A percentile compares a stretch with the other conserved stretches of the same genome.
These are phyloP conservation scores for Chaetophractus vellerosus DNA, from an alignment of 2,797 vertebrate genomes.

Conservation along the genomic window DNA sequence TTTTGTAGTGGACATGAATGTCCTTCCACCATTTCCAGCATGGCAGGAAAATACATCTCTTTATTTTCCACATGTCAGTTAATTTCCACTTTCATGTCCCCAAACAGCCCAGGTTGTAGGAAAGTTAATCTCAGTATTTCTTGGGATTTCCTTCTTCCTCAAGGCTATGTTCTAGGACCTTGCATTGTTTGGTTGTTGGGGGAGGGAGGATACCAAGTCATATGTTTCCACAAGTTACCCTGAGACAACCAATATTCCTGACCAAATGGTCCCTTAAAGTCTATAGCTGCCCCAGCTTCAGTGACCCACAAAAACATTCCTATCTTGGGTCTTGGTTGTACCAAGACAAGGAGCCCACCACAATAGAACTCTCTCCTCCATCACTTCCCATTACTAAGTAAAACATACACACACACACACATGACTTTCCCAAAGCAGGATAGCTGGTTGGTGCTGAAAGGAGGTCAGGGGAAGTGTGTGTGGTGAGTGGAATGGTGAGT, in stretches of 20 bases:
- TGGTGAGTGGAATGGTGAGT: not conserved
- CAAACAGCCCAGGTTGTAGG: not conserved
- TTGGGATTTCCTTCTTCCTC: not conserved
- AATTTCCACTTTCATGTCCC: not conserved
- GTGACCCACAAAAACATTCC: not conserved
- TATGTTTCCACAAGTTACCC: not conserved
- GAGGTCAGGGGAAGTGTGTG: not conserved
- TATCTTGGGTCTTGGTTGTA: not conserved
- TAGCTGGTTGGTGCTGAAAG: not conserved
- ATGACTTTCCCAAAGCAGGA: not conserved
- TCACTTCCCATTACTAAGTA: not conserved
- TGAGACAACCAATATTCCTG: not conserved
- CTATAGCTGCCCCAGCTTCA: not conserved
- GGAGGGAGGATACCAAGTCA: not conserved
- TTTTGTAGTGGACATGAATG: not conserved
- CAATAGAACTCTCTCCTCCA: not conserved
- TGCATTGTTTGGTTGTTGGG: not conserved
- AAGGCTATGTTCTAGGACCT: not conserved
- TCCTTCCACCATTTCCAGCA: not conserved
- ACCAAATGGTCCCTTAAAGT: not conserved
- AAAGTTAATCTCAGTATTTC: not conserved
- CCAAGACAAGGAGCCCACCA: not conserved
- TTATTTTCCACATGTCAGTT: not conserved
- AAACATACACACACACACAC: not conserved
- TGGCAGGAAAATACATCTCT: not conserved